phyloP scores from a whole-genome alignment of 2,797 vertebrate species.

The Sparus aurata region DNA sequence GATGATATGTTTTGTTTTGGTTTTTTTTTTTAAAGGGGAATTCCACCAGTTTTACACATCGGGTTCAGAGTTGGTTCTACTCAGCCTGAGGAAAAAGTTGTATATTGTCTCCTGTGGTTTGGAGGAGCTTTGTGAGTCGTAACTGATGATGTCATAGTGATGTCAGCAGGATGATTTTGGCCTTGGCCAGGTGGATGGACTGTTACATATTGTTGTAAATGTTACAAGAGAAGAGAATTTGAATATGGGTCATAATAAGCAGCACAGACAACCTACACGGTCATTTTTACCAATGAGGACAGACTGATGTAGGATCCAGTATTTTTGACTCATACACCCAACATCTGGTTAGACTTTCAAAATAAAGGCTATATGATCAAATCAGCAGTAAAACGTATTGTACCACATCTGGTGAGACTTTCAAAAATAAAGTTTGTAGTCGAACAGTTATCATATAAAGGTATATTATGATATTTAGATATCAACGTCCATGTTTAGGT shows the following conservation, averaged over 20 bases:
- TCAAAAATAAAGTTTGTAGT: too few relatives aligned
- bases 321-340: background rate
- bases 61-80: background rate
- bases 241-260: too few relatives aligned
- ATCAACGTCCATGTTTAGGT: too few relatives aligned
- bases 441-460: too few relatives aligned
- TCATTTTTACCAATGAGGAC: too few relatives aligned
- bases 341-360: background rate
- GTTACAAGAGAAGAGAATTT: background rate
- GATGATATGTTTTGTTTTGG: background rate
- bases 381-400: too few relatives aligned
- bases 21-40: conserved; percentile 23
- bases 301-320: background rate
- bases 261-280: too few relatives aligned
- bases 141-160: conserved; percentile 8
- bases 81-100: too few relatives aligned
- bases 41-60: conserved; percentile 15
- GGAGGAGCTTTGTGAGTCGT: background rate
- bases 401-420: background rate
- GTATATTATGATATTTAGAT: too few relatives aligned
- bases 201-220: conserved; percentile 1
- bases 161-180: background rate
- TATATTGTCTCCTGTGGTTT: background rate
- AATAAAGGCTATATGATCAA: too few relatives aligned
- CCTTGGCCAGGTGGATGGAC: background rate